Base-by-base conservation (phyloP, 2,797 vertebrate species). In the Pseudotriccus pelzelni region DNA sequence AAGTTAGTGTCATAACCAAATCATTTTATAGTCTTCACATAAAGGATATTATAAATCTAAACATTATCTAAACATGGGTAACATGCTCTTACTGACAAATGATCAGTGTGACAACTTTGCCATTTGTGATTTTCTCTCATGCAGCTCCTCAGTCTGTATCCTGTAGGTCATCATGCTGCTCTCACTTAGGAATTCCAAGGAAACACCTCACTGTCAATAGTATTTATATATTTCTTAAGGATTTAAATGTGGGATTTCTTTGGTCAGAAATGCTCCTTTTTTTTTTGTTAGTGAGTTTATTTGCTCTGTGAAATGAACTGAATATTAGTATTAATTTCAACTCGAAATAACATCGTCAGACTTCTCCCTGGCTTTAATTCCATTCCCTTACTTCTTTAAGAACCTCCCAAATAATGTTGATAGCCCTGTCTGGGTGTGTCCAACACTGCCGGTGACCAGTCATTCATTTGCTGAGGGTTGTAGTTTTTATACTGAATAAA, bases 1-100 rank as follows among this genome's bases (percentile, higher is more conserved):
- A 94, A 91, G 60, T 41, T 84, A 89, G 21, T 64, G 68, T 95
- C 68, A 50, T 88, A 95, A 87, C n/a, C 39, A 91, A 96, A 86
- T 90, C 1, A 87, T 85, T 95, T 82, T 30, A 62, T 52, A 90
- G 50, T 83, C 43, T 37, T 81, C 43, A 37, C 84, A 75, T 94
- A 96, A 94, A n/a, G 8, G 68, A 79, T 21, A 13, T 56, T 92
- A 56, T 56, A 58, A 82, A 88, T 93, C 56, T 89, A 66, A 87
- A 74, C 32, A 43, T 20, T 18, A 88, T 94, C 55, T 88, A 66
- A 87, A 74, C 32, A 43, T 18, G 18, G 5, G 5, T 70, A 18
- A 63, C 56, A 82, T 37, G 25, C 19, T 87, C 55, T 72, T 82
- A 55, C 36, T 56, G 27, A 92, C 12, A 95, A 95, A 80, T 83